Base-by-base conservation (phyloP, 2,113 vertebrate genomes). In the Pollachius pollachius region DNA sequence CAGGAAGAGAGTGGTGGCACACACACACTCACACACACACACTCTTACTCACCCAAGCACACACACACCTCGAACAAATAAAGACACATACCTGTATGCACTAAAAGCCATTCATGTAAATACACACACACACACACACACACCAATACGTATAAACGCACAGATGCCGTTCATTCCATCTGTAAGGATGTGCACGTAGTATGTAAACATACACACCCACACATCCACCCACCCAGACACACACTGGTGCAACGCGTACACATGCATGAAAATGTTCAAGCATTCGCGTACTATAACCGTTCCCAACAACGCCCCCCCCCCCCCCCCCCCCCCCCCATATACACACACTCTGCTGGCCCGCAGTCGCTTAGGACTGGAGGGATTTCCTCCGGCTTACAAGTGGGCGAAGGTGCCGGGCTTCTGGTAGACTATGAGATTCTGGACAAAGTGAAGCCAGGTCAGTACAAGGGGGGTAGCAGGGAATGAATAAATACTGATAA, bases 361-460 rank as follows among this genome's bases (percentile, higher is more conserved):
- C 30, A 86, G 90, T 89, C 89, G 88, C 89, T 85, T 84, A 88
- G 81, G 89, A 30, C 92, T 90, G 91, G 81, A 88, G 92, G 92
- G 92, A 93, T 92, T 92, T 88, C 5, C 30, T 30, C 30, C 3
- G 5, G 30, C 30, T 30, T 30, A 30, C 30, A 30, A 92, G 89
- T 91, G 89, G 89, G 85, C 79, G 87, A 57, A 89, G 83, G 90
- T 87, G 81, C 88, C 81, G 83, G 78, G 87, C 87, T 85, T 87
- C 91, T 90, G 88, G 87, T 82, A 59, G 62, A 54, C 12, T 3
- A 54, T 15, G 15, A 57, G 54, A 3, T 48, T 48, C 12, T 48
- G 1, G 6, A 11, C 8, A 48, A 3, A 48, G 4, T 13, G 41
- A 48, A 48, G 41, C 41, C 41, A 48, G 9, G 7, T 41, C 37